Conservation (phyloP, 1,140 invertebrate genomes). For the Acromyrmex echinatior region DNA sequence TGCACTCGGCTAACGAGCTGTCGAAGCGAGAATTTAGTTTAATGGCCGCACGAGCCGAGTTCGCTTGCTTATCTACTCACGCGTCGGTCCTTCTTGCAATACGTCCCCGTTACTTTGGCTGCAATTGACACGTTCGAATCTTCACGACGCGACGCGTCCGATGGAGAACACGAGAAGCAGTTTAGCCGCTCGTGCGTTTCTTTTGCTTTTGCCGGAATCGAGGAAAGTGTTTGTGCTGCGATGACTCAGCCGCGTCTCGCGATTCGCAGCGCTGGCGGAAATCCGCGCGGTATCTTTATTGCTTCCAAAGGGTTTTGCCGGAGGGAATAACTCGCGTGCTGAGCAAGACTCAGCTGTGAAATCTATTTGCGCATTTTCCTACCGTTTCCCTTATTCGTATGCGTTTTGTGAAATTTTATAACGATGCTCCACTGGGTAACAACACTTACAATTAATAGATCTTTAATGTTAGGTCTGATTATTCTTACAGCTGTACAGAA, state of each 20-base stretch:
- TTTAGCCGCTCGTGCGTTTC: constrained; percentile 67
- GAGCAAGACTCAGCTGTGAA: constrained; percentile 39
- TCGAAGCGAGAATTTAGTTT: constrained; percentile 74
- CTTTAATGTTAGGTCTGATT: not conserved
- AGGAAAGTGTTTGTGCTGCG: constrained; percentile 56
- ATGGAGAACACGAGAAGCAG: constrained; percentile 72
- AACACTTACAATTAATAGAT: not conserved
- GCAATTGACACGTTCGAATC: constrained; percentile 75
- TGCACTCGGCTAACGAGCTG: constrained; percentile 72
- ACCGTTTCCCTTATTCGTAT: constrained; percentile 30
- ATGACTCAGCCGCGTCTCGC: constrained; percentile 56
- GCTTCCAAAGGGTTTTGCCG: constrained; percentile 46
- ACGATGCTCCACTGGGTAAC: not conserved
- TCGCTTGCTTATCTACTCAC: constrained; percentile 63
- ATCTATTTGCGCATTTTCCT: constrained; percentile 57
- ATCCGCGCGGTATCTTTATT: constrained; percentile 54
- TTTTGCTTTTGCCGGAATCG: constrained; percentile 66
- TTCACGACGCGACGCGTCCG: constrained; percentile 56
- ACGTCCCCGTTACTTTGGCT: constrained; percentile 75
- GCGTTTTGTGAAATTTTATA: constrained; percentile 26
- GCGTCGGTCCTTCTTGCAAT: constrained; percentile 69
- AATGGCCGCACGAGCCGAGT: constrained; percentile 63
- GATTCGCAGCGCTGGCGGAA: constrained; percentile 45
- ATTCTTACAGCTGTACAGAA: not conserved
- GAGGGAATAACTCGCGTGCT: constrained; percentile 51